These are phyloP conservation scores for Cynoglossus semilaevis DNA, from an alignment of 2,113 vertebrate species.

Conservation along the genomic window DNA sequence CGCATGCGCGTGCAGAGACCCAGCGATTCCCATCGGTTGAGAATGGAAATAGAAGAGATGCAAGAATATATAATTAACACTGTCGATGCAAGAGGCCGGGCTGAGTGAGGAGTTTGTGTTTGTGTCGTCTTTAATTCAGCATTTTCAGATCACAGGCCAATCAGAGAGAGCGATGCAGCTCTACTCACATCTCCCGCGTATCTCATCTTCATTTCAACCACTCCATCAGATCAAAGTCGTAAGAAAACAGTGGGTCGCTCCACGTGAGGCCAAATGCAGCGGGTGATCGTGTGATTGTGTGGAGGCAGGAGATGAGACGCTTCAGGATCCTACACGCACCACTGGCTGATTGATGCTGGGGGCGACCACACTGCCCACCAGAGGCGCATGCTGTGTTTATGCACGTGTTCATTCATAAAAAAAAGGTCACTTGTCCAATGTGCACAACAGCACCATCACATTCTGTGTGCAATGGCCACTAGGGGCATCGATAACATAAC, in stretches of 20 bases:
- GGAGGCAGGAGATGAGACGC: not conserved
- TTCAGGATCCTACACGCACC: not conserved
- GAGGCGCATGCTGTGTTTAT: constrained; percentile 11
- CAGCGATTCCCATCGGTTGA: constrained; percentile 35
- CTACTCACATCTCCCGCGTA: not conserved
- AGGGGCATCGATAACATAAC: not conserved
- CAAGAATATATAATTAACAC: constrained; percentile 64
- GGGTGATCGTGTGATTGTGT: constrained; percentile 4
- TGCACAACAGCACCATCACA: not conserved
- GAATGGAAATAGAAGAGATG: constrained; percentile 62
- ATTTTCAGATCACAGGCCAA: constrained; percentile 45
- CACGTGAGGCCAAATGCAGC: constrained; percentile 7
- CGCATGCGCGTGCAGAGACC: constrained; percentile 30
- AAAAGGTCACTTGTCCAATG: constrained; percentile 15
- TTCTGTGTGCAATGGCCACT: constrained; percentile 3
- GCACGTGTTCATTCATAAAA: constrained; percentile 15
- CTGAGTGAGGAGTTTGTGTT: constrained; percentile 46
- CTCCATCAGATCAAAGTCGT: constrained; percentile 25
- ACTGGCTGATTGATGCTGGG: constrained; percentile 3
- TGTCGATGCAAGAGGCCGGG: constrained; percentile 40
- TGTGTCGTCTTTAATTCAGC: constrained; percentile 61
- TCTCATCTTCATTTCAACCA: constrained; percentile 16
- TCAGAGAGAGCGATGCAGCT: constrained; percentile 5
- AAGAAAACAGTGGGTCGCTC: constrained; percentile 10
- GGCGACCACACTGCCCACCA: constrained; percentile 19